Evolutionary conservation across 2,113 vertebrate genomes (phyloP).

Genomic region (Prochilodus magdalenae): DNA sequence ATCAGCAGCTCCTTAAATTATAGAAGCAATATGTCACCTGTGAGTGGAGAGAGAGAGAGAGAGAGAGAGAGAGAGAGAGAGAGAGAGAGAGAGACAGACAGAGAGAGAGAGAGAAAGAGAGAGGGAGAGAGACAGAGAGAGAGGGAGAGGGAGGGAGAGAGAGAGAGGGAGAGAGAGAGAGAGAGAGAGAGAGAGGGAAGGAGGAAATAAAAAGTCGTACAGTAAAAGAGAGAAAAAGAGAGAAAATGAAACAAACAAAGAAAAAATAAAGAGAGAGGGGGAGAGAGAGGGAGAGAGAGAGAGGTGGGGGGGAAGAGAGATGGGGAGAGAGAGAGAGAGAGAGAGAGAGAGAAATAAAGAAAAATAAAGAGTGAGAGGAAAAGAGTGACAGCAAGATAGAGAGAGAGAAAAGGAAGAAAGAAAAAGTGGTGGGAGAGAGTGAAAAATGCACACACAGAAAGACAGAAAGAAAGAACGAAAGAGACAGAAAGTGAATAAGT

Average conservation of each 20-base stretch:
- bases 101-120: no score
- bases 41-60: background rate
- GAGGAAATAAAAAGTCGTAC: background rate
- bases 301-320: no score
- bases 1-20: conserved; percentile 30
- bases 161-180: background rate
- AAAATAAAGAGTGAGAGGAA: background rate
- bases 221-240: no score
- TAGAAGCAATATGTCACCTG: background rate
- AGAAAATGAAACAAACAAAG: background rate
- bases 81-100: background rate
- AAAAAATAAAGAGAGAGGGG: background rate
- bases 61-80: background rate
- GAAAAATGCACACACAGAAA: no score
- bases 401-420: background rate
- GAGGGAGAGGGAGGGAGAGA: background rate
- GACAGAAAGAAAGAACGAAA: no score
- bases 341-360: background rate
- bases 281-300: background rate
- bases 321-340: background rate
- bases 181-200: background rate
- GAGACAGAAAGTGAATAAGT: no score
- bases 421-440: background rate
- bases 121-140: no score
- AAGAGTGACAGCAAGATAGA: background rate